Percentiles rank a stretch among this genome's conserved stretches.
These are phyloP conservation scores for Brachionus manjavacas DNA, from an alignment of 1,140 invertebrate genomes.

Conservation along the genomic window DNA sequence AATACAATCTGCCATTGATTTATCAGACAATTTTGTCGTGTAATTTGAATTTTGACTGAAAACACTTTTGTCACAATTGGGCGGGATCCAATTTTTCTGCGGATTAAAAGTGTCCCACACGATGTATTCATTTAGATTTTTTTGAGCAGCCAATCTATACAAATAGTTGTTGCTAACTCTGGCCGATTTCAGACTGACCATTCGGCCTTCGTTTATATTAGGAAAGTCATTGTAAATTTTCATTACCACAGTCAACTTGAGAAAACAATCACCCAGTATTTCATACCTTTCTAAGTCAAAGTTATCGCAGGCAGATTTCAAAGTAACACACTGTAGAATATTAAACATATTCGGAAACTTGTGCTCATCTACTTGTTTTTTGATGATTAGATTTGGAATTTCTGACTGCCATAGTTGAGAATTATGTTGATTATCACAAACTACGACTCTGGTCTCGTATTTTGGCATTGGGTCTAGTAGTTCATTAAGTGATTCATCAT, in stretches of 20 bases:
- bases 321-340: conserved; percentile 87
- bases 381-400: background rate
- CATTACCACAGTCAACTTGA: conserved; percentile 96
- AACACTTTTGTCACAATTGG: conserved; percentile 66
- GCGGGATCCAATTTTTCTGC: conserved; percentile 82
- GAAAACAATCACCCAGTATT: conserved; percentile 96
- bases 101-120: conserved; percentile 97
- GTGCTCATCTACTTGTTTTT: background rate
- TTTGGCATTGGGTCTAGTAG: background rate
- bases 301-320: conserved; percentile 98
- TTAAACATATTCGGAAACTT: conserved; percentile 12
- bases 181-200: conserved; percentile 90
- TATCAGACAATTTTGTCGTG: conserved; percentile 73
- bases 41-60: background rate
- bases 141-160: conserved; percentile 80
- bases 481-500: background rate
- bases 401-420: background rate
- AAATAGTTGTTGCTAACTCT: conserved; percentile 70
- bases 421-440: background rate
- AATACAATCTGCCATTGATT: conserved; percentile 96
- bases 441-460: background rate
- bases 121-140: conserved; percentile 90
- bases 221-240: conserved; percentile 92
- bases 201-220: conserved; percentile 91
- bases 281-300: conserved; percentile 94